phyloP scores from a whole-genome alignment of 2,113 vertebrate genomes.

The Proteles cristata region DNA sequence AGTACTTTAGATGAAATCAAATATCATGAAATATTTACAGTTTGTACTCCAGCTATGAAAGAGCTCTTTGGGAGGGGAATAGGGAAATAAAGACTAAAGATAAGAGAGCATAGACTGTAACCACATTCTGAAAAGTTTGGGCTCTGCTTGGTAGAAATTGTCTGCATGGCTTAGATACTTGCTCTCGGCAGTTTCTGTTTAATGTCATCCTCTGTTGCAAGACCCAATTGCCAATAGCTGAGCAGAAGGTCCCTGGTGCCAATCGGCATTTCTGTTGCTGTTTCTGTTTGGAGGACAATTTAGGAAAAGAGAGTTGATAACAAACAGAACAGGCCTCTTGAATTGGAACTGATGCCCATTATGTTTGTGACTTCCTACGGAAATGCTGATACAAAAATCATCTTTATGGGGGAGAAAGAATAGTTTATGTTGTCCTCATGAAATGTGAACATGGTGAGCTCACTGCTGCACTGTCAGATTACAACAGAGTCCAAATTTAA shows the following conservation, averaged over 20 bases:
- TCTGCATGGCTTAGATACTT: not conserved
- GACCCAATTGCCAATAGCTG: not conserved
- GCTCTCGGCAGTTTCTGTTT: constrained; percentile 45
- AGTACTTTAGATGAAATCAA: constrained; percentile 66
- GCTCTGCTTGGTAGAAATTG: constrained; percentile 41
- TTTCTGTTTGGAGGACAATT: constrained; percentile 57
- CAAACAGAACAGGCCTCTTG: not conserved
- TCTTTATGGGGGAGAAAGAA: not conserved
- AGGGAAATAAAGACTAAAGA: constrained; percentile 54
- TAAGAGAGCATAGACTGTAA: not conserved
- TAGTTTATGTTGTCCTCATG: not conserved
- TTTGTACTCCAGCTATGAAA: constrained; percentile 51
- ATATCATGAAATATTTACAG: constrained; percentile 75
- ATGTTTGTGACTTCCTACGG: not conserved
- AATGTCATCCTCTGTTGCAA: not conserved
- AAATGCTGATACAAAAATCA: constrained; percentile 38
- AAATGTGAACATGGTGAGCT: constrained; percentile 36
- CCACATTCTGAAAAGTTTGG: constrained; percentile 24
- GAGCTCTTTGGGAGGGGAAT: constrained; percentile 10
- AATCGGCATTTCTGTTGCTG: constrained; percentile 30
- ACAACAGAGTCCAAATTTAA: not conserved
- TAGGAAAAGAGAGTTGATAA: constrained; percentile 32
- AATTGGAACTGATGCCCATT: not conserved
- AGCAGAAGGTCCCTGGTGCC: not conserved
- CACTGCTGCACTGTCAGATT: constrained; percentile 32